Base-by-base conservation (phyloP, 1,140 invertebrate genomes). In the Drosophila saltans region DNA sequence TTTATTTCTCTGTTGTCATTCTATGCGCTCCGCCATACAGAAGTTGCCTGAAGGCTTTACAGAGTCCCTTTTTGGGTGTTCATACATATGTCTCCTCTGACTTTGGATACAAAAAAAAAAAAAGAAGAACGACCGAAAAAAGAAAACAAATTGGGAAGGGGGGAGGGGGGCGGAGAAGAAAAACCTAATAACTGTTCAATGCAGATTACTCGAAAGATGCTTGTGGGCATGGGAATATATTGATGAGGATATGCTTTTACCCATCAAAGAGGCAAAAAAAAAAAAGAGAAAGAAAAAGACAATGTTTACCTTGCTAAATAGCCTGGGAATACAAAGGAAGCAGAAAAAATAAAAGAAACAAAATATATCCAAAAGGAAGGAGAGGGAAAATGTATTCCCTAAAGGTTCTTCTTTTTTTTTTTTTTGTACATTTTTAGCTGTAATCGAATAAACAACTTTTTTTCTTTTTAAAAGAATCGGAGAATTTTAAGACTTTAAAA, bases 111-210 rank as follows among this genome's bases (percentile, higher is more conserved):
- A 41, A 39, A 39, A 24, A 8, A 10, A 26, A 52, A 26, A 52
- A 52, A 26, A 3, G 4, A n/a, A 3, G 8, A 26, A 52, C 3
- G 6, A 16, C 16, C 16, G 6, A 36, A 36, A 36, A 36, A 36
- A 7, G 6, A 36, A 36, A 36, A 36, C 33, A 36, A 36, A 36
- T 36, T 36, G 33, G 21, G 21, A 43, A 16, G 16, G 16, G 16
- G 16, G 16, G 16, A 16, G 16, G 16, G 16, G 16, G 16, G 16
- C 16, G 41, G 11, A 16, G 45, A 26, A 52, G 21, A 71, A 83
- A 83, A 88, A 79, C 77, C 78, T 83, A 83, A 89, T 83, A 88
- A 89, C 83, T 83, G 73, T 83, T 83, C 83, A 78, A 89, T 88
- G 80, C 68, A 75, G 83, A 88, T 89, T 83, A 88, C 84, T 74